These are phyloP conservation scores for Steatocranus sp. DNA, from an alignment of 2,797 vertebrate species.

Conservation along the genomic window DNA sequence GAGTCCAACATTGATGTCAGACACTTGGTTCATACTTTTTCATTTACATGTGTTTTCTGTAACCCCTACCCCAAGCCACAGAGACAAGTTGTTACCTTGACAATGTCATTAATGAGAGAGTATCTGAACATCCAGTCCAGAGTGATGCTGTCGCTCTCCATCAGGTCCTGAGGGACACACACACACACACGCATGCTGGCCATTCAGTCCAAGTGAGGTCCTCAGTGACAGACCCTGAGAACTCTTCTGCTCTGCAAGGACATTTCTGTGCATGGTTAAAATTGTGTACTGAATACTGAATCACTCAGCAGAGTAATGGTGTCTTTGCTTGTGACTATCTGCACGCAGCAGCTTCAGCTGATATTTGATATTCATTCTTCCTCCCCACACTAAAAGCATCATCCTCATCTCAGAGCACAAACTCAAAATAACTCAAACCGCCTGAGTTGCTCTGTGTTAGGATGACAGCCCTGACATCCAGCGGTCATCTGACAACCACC, in stretches of 20 bases:
- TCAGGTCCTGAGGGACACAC: slow-evolving; percentile 77
- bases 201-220: neutral
- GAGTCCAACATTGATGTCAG: neutral
- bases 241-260: neutral
- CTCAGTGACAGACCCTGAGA: neutral
- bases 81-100: slow-evolving; percentile 77
- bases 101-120: slow-evolving; percentile 88
- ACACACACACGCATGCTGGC: neutral
- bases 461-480: neutral
- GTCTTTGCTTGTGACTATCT: neutral
- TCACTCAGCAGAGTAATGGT: neutral
- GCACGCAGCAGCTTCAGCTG: neutral
- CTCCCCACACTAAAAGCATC: neutral
- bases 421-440: neutral
- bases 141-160: slow-evolving; percentile 91
- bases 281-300: neutral
- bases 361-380: neutral
- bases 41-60: neutral
- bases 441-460: neutral
- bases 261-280: neutral
- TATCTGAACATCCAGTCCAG: slow-evolving; percentile 96
- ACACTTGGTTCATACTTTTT: neutral
- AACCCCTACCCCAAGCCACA: neutral
- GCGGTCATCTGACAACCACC: slow-evolving; percentile 2
- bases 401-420: neutral